Evolutionary conservation across 2,797 vertebrate genomes (phyloP).

Genomic region (Hapalemur alaotrensis): DNA sequence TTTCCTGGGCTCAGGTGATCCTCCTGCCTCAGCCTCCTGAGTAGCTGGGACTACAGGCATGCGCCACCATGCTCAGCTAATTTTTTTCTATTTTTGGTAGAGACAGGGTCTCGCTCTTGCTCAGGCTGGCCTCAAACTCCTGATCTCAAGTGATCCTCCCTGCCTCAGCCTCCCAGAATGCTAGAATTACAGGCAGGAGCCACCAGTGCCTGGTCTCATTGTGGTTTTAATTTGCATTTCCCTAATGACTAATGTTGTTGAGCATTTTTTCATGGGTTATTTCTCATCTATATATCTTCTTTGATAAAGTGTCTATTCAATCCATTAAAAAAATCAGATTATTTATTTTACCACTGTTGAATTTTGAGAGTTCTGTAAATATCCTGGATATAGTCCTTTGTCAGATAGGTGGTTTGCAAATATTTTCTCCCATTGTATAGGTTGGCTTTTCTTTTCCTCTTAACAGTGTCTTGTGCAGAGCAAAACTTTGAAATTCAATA

Average conservation of each 20-base stretch:
- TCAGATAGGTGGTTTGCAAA: not conserved
- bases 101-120: not conserved
- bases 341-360: not conserved
- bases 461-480: not conserved
- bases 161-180: not conserved
- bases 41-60: too few species aligned
- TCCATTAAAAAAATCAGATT: not conserved
- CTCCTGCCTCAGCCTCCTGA: too few species aligned
- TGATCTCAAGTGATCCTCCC: not conserved
- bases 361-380: not conserved
- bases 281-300: not conserved
- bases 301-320: not conserved
- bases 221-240: not conserved
- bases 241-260: not conserved
- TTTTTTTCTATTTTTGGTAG: not conserved
- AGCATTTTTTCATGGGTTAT: not conserved
- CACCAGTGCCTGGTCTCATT: not conserved
- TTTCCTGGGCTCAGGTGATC: too few species aligned
- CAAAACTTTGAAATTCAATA: not conserved
- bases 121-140: not conserved
- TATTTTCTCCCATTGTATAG: not conserved
- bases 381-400: not conserved
- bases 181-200: not conserved
- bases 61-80: too few species aligned
- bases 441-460: not conserved